These are phyloP conservation scores for Idaea straminata DNA, from an alignment of 2,888 invertebrate species.

Conservation along the genomic window DNA sequence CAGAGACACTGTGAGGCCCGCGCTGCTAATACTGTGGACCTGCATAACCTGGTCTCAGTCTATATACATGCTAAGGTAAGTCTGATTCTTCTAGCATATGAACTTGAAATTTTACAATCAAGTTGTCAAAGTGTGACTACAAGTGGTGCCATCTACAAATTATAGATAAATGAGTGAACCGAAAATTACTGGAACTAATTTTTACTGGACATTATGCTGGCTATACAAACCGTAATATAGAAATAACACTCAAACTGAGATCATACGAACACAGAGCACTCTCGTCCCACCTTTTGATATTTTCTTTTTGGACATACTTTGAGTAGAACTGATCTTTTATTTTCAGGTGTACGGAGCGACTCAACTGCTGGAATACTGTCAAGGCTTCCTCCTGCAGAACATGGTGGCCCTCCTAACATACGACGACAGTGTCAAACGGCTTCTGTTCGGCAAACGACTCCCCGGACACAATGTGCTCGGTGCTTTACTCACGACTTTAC, in stretches of 20 bases:
- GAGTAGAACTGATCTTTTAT: slow-evolving; percentile 11
- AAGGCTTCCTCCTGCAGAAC: slow-evolving; percentile 93
- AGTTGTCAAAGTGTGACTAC: too few relatives aligned
- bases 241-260: too few relatives aligned
- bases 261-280: too few relatives aligned
- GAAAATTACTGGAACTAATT: too few relatives aligned
- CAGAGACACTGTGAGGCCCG: slow-evolving; percentile 92
- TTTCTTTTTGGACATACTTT: background rate
- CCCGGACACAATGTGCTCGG: slow-evolving; percentile 94
- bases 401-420: slow-evolving; percentile 96
- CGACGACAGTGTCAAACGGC: slow-evolving; percentile 92
- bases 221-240: too few relatives aligned
- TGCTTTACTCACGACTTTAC: slow-evolving; percentile 88
- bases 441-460: slow-evolving; percentile 92
- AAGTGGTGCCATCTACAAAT: too few relatives aligned
- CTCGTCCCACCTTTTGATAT: too few relatives aligned
- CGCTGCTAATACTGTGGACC: slow-evolving; percentile 90
- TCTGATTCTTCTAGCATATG: background rate
- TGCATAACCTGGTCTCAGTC: slow-evolving; percentile 94
- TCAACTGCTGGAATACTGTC: slow-evolving; percentile 93
- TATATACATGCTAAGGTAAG: slow-evolving; percentile 94
- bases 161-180: too few relatives aligned
- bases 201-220: too few relatives aligned
- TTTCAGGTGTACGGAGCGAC: slow-evolving; percentile 91
- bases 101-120: too few relatives aligned